Base-by-base conservation (phyloP, 2,113 vertebrate genomes). In the Carettochelys insculpta region DNA sequence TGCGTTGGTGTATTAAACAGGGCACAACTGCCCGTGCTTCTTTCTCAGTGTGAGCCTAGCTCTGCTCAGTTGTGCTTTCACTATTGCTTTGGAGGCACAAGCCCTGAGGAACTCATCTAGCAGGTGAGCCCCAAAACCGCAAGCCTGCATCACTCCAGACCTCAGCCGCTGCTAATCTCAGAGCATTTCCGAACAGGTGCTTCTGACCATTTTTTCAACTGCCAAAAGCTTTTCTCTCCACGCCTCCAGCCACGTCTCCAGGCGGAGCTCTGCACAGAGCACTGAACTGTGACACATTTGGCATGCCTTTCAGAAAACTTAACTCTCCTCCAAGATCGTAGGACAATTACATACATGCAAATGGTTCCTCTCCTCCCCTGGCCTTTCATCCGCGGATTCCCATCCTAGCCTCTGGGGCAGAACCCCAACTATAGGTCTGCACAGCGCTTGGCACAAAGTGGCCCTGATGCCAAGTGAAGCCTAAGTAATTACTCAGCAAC, bases 361-460 rank as follows among this genome's bases (percentile, higher is more conserved):
- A 38, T 19, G 8, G 19, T 20, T 61, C 2, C 22, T 16, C 27
- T 65, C 24, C 0, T n/a, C n/a, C n/a, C 17, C 12, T 38, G n/a
- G 34, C 61, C 58, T 34, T 17, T 1, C 3, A 3, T 9, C 4
- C 27, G 85, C 27, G 6, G 29, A 38, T 76, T 0, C 0, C 4
- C 11, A 10, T n/a, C n/a, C 81, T 34, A 56, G 50, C 11, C 7
- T 77, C 75, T 50, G 29, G 47, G 29, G 25, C 27, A 78, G 7
- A 53, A 87, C 65, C 47, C 78, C 14, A n/a, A 0, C 5, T 41
- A 20, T 20, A 13, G 2, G 3, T 29, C 61, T 86, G 27, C 0
- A 0, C 4, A 13, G 34, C 31, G 71, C 52, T 41, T 6, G 41
- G 65, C 5, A 86, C 12, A 43, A 13, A 48, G 41, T 68, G 17